phyloP scores from a whole-genome alignment of 2,797 vertebrate species.

The Peromyscus melanophrys region DNA sequence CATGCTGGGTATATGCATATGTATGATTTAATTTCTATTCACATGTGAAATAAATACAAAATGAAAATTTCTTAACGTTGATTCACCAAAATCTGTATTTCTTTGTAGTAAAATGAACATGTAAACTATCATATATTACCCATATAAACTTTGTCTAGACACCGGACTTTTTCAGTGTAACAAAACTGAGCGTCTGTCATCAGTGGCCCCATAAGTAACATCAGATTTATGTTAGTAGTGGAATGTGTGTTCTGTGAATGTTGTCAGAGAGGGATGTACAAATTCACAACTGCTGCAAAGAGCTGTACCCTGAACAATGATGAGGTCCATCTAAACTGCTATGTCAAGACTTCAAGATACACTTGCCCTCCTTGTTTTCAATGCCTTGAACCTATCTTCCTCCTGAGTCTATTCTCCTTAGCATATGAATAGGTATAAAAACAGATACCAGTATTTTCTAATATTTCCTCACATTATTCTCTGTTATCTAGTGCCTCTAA shows the following conservation, averaged over 20 bases:
- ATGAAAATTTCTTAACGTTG: neutral
- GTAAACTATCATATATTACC: neutral
- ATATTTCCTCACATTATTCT: neutral
- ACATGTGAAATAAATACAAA: neutral
- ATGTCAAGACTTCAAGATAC: neutral
- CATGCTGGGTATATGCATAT: no score
- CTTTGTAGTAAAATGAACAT: neutral
- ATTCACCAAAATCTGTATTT: neutral
- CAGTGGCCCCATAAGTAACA: neutral
- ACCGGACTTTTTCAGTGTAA: neutral
- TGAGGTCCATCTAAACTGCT: neutral
- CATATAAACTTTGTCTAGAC: neutral
- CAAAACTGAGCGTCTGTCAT: neutral
- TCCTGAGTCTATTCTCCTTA: neutral
- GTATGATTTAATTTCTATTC: neutral
- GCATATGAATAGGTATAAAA: neutral
- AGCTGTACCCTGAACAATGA: neutral
- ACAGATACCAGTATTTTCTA: neutral
- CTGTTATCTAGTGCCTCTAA: neutral
- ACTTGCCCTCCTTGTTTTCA: neutral
- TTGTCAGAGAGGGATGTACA: neutral
- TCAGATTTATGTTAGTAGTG: neutral
- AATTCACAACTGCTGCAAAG: neutral
- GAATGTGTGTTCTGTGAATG: neutral
- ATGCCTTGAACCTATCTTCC: neutral